These are phyloP conservation scores for Cynopterus sphinx DNA, from an alignment of 2,797 vertebrate genomes.

Conservation along the genomic window DNA sequence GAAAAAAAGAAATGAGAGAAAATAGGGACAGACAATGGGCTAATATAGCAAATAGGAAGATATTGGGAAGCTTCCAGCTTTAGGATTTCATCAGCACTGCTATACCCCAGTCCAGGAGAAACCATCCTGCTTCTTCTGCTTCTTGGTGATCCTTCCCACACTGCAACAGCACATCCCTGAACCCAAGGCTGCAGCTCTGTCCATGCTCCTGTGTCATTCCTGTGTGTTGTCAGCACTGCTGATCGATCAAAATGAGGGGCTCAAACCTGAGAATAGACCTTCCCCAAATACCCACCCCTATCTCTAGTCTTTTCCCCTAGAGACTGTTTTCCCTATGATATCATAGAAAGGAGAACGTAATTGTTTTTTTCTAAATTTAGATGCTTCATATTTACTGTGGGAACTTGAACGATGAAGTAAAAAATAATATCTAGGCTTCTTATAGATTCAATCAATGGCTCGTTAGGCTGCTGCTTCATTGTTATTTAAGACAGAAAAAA, in stretches of 20 bases:
- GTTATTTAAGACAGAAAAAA: neutral
- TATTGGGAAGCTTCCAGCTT: neutral
- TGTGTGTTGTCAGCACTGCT: neutral
- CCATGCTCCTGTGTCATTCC: neutral
- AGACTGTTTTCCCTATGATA: neutral
- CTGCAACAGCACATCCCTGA: neutral
- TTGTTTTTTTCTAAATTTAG: neutral
- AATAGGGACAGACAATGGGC: neutral
- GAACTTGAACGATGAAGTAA: neutral
- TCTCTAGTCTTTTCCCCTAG: neutral
- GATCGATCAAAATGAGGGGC: neutral
- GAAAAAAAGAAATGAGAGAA: neutral
- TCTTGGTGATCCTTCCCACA: neutral
- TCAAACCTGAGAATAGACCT: neutral
- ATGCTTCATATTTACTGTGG: neutral
- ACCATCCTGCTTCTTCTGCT: neutral
- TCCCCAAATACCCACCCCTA: neutral
- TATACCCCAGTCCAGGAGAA: neutral
- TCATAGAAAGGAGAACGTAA: neutral
- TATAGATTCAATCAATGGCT: neutral
- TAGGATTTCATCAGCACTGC: neutral
- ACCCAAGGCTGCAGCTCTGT: neutral
- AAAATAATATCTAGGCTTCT: neutral
- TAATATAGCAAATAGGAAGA: neutral
- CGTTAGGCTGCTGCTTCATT: neutral